A percentile compares a stretch with the other conserved stretches of the same genome.
Conservation (phyloP, 2,113 vertebrate genomes). For the Rhineura floridana region DNA sequence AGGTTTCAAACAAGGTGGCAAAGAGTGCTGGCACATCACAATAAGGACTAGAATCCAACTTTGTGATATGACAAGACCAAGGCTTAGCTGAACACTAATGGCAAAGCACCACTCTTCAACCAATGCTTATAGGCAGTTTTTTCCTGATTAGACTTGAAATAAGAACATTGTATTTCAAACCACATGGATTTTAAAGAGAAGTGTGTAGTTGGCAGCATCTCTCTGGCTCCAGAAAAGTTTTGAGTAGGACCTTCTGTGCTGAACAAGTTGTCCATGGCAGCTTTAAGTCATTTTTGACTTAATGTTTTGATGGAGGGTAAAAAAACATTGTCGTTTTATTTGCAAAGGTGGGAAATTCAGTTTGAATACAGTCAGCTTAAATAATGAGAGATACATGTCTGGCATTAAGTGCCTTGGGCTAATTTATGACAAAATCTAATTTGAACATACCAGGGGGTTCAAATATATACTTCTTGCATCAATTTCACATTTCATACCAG, state of each 20-base stretch:
- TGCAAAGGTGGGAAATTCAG: background rate
- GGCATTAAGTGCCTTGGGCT: slow-evolving; percentile 19
- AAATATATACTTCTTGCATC: slow-evolving; percentile 48
- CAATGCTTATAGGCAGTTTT: background rate
- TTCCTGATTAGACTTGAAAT: background rate
- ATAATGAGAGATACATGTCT: slow-evolving; percentile 23
- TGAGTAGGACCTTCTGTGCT: background rate
- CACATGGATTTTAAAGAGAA: background rate
- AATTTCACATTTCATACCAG: slow-evolving; percentile 55
- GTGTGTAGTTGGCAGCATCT: background rate
- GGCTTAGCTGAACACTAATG: background rate
- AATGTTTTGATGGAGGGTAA: background rate
- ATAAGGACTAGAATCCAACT: background rate
- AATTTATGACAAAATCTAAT: slow-evolving; percentile 56
- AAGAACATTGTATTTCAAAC: background rate
- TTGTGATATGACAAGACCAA: background rate
- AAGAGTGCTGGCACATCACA: background rate
- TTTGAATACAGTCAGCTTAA: slow-evolving; percentile 11
- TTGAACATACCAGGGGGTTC: slow-evolving; percentile 35
- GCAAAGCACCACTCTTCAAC: background rate
- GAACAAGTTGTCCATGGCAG: background rate
- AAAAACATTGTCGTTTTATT: background rate
- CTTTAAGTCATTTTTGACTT: too few species aligned
- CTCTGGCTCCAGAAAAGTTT: background rate
- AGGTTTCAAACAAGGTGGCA: background rate